Percentiles rank a stretch among this genome's conserved stretches.
phyloP scores from a whole-genome alignment of 2,888 invertebrate genomes.

The Timema podura region DNA sequence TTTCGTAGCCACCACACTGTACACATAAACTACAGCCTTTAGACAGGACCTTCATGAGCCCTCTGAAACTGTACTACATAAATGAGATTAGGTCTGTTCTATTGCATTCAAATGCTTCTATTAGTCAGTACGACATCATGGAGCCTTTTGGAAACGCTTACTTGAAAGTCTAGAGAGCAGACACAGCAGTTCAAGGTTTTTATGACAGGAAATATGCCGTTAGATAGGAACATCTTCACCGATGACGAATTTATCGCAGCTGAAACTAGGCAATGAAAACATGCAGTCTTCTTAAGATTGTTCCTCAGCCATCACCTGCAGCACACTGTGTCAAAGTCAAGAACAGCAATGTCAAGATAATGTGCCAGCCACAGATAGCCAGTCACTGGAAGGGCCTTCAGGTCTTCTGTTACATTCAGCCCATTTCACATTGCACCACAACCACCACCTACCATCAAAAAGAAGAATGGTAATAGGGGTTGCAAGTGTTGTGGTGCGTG shows the following conservation, averaged over 20 bases:
- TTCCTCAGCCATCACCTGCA: too few species aligned
- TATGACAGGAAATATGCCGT: neutral
- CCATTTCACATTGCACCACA: neutral
- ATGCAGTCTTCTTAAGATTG: too few species aligned
- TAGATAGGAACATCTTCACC: neutral
- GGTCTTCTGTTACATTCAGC: neutral
- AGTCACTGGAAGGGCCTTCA: neutral
- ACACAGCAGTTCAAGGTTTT: neutral
- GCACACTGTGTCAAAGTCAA: too few species aligned
- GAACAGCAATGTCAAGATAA: too few species aligned
- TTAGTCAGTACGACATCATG: slow-evolving; percentile 8
- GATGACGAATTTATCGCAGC: too few species aligned
- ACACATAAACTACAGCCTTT: neutral
- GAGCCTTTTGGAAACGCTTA: slow-evolving; percentile 6
- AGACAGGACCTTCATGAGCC: neutral
- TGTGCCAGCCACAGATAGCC: too few species aligned
- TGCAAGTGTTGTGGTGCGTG: too few species aligned
- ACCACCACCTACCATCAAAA: neutral
- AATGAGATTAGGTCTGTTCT: neutral
- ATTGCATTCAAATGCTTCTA: neutral
- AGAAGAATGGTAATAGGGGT: too few species aligned
- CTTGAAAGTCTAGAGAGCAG: slow-evolving; percentile 1
- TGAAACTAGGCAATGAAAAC: too few species aligned
- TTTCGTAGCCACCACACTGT: neutral
- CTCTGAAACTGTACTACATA: neutral